phyloP scores from a whole-genome alignment of 2,113 vertebrate genomes.

The Microtus oregoni region DNA sequence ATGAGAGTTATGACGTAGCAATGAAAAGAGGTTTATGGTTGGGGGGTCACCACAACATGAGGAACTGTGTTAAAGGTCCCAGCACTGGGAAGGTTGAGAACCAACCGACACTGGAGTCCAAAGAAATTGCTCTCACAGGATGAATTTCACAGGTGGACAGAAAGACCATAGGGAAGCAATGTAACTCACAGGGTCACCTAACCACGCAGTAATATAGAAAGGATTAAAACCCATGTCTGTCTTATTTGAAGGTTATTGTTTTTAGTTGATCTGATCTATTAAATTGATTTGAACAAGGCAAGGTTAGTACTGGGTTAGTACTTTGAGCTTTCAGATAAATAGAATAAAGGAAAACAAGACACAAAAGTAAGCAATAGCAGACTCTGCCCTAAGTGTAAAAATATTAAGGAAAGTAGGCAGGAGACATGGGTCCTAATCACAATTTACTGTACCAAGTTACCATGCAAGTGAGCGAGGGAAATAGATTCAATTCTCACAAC shows the following conservation, averaged over 20 bases:
- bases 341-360: neutral
- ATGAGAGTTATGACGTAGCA: neutral
- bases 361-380: neutral
- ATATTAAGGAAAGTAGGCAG: neutral
- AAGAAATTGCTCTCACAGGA: neutral
- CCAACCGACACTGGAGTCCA: too few relatives aligned
- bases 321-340: neutral
- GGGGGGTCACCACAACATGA: too few relatives aligned
- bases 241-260: neutral
- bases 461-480: neutral
- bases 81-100: neutral
- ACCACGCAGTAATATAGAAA: neutral
- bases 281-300: neutral
- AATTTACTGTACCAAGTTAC: neutral
- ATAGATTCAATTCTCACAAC: neutral
- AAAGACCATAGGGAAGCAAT: neutral
- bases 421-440: neutral
- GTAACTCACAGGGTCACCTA: neutral
- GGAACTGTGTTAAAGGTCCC: neutral
- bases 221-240: neutral
- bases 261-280: neutral
- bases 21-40: neutral
- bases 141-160: neutral
- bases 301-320: neutral
- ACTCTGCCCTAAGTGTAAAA: neutral